phyloP scores from a whole-genome alignment of 2,888 invertebrate species.

The Lissocephala sabroskyi region DNA sequence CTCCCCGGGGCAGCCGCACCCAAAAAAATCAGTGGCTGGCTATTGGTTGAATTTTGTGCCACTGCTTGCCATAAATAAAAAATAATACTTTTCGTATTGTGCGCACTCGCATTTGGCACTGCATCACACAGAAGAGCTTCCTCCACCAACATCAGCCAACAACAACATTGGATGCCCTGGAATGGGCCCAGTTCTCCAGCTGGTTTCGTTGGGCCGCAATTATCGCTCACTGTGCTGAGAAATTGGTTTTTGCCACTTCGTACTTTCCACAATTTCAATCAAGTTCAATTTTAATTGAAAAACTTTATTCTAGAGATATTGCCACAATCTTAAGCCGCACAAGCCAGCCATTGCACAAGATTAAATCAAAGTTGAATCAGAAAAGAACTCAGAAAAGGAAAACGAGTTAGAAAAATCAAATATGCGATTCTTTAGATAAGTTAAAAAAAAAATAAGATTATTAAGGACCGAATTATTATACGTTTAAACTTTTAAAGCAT shows the following conservation, averaged over 20 bases:
- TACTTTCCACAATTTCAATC: slow-evolving; percentile 63
- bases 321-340: no score
- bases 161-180: no score
- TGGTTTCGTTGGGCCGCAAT: slow-evolving; percentile 48
- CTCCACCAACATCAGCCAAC: no score
- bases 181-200: no score
- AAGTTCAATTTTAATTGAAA: slow-evolving; percentile 65
- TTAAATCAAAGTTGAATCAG: no score
- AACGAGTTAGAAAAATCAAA: no score
- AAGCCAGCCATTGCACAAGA: no score
- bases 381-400: no score
- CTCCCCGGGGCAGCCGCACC: background rate
- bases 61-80: slow-evolving; percentile 56
- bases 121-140: slow-evolving; percentile 60
- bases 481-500: no score
- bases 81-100: slow-evolving; percentile 59
- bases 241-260: slow-evolving; percentile 64
- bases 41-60: slow-evolving; percentile 33
- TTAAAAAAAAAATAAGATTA: no score
- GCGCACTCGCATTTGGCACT: slow-evolving; percentile 58
- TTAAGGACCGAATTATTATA: no score
- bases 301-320: slow-evolving; percentile 56
- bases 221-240: slow-evolving; percentile 65
- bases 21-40: slow-evolving; percentile 19
- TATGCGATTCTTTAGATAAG: no score